phyloP scores from a whole-genome alignment of 2,888 invertebrate species.

The Ichneumoninae sp. region DNA sequence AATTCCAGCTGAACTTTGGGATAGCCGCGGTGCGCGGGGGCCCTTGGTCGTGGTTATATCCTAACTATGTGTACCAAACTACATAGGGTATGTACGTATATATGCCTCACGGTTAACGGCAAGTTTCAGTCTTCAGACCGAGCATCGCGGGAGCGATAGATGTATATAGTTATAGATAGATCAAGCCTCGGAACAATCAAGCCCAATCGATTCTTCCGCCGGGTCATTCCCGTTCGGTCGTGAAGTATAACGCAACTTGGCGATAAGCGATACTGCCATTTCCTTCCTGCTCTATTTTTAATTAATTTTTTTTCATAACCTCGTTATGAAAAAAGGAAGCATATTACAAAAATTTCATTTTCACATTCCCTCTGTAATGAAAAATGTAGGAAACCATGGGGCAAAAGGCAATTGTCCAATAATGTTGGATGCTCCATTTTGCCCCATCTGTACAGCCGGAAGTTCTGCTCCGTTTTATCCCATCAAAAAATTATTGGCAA shows the following conservation, averaged over 20 bases:
- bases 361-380: not conserved
- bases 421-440: no score
- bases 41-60: constrained; percentile 39
- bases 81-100: not conserved
- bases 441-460: no score
- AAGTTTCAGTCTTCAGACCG: constrained; percentile 52
- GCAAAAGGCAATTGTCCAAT: no score
- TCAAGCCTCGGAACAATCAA: constrained; percentile 35
- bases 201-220: constrained; percentile 32
- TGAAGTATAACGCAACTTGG: constrained; percentile 17
- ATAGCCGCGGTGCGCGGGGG: constrained; percentile 64
- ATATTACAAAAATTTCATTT: no score
- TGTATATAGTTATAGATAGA: constrained; percentile 34
- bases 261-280: not conserved
- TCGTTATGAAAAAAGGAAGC: no score
- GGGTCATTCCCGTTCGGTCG: constrained; percentile 20
- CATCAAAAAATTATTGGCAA: no score
- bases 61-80: constrained; percentile 29
- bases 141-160: constrained; percentile 44
- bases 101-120: constrained; percentile 36
- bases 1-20: constrained; percentile 76
- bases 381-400: no score
- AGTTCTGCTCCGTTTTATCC: no score
- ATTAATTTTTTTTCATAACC: not conserved
- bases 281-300: not conserved